Base-by-base conservation (phyloP, 2,888 invertebrate species). In the Sarcophaga variegata region DNA sequence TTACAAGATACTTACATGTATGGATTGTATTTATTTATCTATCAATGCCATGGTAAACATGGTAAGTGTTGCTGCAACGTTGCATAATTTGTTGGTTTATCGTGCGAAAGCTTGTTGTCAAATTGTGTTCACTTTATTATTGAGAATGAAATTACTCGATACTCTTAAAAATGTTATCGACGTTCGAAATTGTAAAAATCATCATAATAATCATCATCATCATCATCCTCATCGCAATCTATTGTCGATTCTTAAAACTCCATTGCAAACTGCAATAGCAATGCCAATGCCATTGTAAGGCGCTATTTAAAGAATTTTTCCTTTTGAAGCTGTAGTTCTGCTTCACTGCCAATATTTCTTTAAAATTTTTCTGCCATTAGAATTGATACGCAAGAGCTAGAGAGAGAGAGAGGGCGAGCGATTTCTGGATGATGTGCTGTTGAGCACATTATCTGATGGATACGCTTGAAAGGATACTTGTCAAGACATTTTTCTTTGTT, bases 41-140 rank as follows among this genome's bases (percentile, higher is more conserved):
- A 5, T 20, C 27, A 54, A 8, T 59, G 4, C 59, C 59, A 59
- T 37, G 37, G 8, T 37, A 59, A 59, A 27, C 12, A 22, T 22
- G 27, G 12, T 12, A 17, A n/a, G 20, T n/a, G 17, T 67, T 5
- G 1, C 17, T 64, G 27, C 27, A 62, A 49, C 22, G 54, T 27
- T 49, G 11, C 0, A 37, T 37, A 10, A 37, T 37, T 37, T 37
- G 37, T 64, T 64, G 45, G 66, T 45, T 62, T 17, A 62, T 20
- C 67, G 62, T 78, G 62, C 25, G 72, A 70, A 45, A 64, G 63
- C 59, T 79, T 64, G 54, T 59, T 83, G 79, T 80, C 70, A 76
- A 84, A 76, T 76, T 84, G 75, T 60, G 64, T 80, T 84, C 54
- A 76, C 75, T 76, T 80, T 75, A 70, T 75, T 69, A 60, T 62